A percentile compares a stretch with the other conserved stretches of the same genome.
phyloP scores from a whole-genome alignment of 2,113 vertebrate species.

The Lontra canadensis region DNA sequence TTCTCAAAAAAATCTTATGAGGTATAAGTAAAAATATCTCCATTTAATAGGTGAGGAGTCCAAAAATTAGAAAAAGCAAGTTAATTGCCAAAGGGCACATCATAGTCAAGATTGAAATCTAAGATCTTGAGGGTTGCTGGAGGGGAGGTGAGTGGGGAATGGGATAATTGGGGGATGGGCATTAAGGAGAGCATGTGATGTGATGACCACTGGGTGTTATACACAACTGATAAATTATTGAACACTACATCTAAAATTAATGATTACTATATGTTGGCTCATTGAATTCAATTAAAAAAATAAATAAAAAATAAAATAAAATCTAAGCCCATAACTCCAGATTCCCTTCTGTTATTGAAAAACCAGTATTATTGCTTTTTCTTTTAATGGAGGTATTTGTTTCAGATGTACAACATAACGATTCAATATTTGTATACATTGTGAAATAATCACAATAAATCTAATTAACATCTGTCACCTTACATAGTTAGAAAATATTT shows the following conservation, averaged over 20 bases:
- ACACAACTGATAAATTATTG: background rate
- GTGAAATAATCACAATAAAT: background rate
- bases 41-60: background rate
- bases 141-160: too few species aligned
- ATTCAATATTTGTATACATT: background rate
- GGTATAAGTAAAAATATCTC: background rate
- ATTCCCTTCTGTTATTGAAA: background rate
- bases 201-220: background rate
- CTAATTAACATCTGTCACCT: background rate
- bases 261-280: background rate
- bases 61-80: background rate
- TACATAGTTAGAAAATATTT: background rate
- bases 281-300: background rate
- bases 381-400: background rate
- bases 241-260: background rate
- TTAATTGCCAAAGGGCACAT: background rate
- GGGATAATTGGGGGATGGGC: background rate
- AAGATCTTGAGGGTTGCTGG: background rate
- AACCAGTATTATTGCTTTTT: background rate
- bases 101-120: background rate
- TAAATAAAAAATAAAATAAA: background rate
- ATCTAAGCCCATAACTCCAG: background rate
- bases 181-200: background rate
- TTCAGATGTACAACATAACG: background rate
- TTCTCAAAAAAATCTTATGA: background rate